These are phyloP conservation scores for Campylomormyrus numenius DNA, from an alignment of 2,113 vertebrate genomes.

Conservation along the genomic window DNA sequence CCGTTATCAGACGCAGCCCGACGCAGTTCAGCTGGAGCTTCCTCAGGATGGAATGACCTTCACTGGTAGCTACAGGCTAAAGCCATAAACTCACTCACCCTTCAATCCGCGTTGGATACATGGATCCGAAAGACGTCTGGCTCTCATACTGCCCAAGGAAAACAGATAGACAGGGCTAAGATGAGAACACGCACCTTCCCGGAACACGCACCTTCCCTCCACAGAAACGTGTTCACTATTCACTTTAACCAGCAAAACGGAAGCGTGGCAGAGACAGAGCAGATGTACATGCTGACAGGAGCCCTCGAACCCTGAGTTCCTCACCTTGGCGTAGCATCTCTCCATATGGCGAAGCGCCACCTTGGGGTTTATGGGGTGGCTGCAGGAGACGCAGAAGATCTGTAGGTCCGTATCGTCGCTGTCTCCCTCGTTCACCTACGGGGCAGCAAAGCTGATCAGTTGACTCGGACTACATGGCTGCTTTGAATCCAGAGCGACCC, in stretches of 20 bases:
- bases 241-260: neutral
- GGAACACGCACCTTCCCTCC: too few relatives aligned
- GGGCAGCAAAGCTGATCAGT: neutral
- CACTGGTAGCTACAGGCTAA: neutral
- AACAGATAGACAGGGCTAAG: neutral
- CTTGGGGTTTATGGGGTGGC: conserved; percentile 86
- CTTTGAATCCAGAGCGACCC: neutral
- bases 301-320: neutral
- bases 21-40: neutral
- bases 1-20: neutral
- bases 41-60: neutral
- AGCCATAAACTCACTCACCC: conserved; percentile 60
- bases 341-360: conserved; percentile 88
- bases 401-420: conserved; percentile 85
- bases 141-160: conserved; percentile 75
- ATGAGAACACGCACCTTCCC: neutral
- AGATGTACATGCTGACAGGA: neutral
- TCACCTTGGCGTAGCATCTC: conserved; percentile 86
- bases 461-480: neutral
- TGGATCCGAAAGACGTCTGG: conserved; percentile 88
- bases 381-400: conserved; percentile 90
- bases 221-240: neutral
- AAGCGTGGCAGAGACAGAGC: neutral
- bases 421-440: conserved; percentile 78
- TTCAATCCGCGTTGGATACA: conserved; percentile 88